Evolutionary conservation across 2,113 vertebrate genomes (phyloP).

Genomic region (Esox niger): DNA sequence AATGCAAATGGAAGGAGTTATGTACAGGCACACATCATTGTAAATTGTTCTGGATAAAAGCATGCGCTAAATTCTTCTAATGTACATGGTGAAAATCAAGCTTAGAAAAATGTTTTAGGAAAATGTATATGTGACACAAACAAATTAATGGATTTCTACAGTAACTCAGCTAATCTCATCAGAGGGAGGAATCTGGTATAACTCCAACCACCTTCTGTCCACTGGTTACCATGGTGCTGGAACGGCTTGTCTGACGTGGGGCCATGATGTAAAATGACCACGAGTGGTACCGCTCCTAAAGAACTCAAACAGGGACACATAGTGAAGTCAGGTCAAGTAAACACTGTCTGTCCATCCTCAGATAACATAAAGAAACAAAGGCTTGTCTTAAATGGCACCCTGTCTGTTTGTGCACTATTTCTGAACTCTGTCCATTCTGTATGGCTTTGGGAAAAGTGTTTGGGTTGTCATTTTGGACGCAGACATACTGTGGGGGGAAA

Average conservation of each 20-base stretch:
- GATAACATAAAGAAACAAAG: neutral
- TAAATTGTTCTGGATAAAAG: constrained; percentile 33
- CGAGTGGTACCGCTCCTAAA: neutral
- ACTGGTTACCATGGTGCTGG: constrained; percentile 30
- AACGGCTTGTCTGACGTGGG: constrained; percentile 16
- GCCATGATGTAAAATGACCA: constrained; percentile 21
- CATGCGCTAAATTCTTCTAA: neutral
- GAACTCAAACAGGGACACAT: constrained; percentile 21
- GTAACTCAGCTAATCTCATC: no score
- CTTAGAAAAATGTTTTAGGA: no score
- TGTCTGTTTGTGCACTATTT: neutral
- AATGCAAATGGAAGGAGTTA: no score
- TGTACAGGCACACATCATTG: constrained; percentile 41
- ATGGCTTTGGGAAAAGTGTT: no score
- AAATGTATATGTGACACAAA: no score
- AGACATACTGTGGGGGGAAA: no score
- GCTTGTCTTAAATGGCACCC: neutral
- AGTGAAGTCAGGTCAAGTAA: constrained; percentile 5
- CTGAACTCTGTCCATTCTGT: no score
- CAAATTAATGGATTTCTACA: no score
- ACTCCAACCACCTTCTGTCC: neutral
- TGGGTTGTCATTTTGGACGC: no score
- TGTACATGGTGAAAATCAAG: no score
- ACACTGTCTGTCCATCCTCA: neutral
- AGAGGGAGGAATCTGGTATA: neutral